Evolutionary conservation across 2,113 vertebrate species (phyloP), one percentile per base, ranked within the genome.

Genomic region (Cyphomyrus discorhynchus): DNA sequence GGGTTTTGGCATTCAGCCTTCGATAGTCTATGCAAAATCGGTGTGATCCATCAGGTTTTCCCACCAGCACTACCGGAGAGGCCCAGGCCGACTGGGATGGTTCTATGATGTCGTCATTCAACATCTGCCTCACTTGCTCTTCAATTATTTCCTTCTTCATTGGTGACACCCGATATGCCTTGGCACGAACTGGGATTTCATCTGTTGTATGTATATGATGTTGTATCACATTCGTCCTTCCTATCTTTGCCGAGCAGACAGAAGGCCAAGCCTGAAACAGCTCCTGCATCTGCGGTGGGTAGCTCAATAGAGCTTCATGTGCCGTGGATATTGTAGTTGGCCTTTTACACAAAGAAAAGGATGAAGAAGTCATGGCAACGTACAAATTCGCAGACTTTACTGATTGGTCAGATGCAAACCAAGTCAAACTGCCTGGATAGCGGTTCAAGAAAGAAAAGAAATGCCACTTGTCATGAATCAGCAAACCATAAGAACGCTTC

Each of bases 21-120:
- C 58, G 7, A 50, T 88, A 53, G 58, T 21, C 87, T 52, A 90
- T 31, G 56, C 88, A 87, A 84, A 47, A 53, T 9, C 5, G 1
- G 5, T 50, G 10, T n/a, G 17, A 31, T 17, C 80, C 19, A 70
- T 74, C 83, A 52, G 13, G 21, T 77, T 87, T 21, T 35, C 21
- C 2, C 2, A 89, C n/a, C 8, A 89, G 90, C 19, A 91, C 87
- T 31, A 88, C 50, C 19, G 84, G 86, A 17, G 85, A 89, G 24
- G 89, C 49, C 49, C 82, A 91, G 1, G 53, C 45, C 10, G 80
- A 89, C 21, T 7, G 13, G 15, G 88, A 86, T 3, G 88, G 88
- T 42, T 86, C 62, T 3, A 91, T 91, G 21, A 89, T 45, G 49
- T 83, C 8, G 39, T 62, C 42, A 1, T 39, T 56, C 10, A 88